Base-by-base conservation (phyloP, 2,797 vertebrate genomes). In the Notolabrus celidotus region DNA sequence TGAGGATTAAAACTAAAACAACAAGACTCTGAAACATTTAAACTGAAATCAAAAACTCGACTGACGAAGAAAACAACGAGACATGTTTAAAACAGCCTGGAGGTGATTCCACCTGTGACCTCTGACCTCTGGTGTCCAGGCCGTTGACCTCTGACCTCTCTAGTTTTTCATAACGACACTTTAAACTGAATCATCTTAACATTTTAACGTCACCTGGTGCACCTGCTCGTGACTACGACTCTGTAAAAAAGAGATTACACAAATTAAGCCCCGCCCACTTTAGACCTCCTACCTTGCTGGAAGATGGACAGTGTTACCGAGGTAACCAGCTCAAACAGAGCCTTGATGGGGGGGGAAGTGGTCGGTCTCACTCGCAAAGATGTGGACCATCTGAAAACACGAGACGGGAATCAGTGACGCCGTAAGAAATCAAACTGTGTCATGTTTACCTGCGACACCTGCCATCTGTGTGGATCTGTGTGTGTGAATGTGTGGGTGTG, bases 341-440 rank as follows among this genome's bases (percentile, higher is more conserved):
- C 95, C 93, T 99, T 97, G 86, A 99, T 97, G 76, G 98, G 98
- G 67, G n/a, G 97, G 96, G 82, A 99, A 99, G 92, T 99, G 96
- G 79, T 95, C 96, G 20, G 97, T 95, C 92, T 99, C 96, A 27
- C 97, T 96, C 80, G 97, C 96, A 92, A 99, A 99, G 92, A 99
- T 99, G 87, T 99, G 96, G 86, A 99, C 96, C 96, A 99, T 96
- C 98, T 99, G 93, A 92, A 89, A 33, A 83, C 70, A 71, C 82
- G 54, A 80, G 71, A 29, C 66, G 73, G 33, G 27, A 47, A 54
- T 84, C 31, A 82, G 50, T 45, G 42, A 10, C 17, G 2, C 29
- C 12, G 12, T 39, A 16, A 15, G 39, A 16, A 15, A 39, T 6
- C 12, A 15, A 6, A 39, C 15, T 39, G 29, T 31, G 29, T 31